Conservation (phyloP, 2,888 invertebrate species). For the Melinaea marsaeus region DNA sequence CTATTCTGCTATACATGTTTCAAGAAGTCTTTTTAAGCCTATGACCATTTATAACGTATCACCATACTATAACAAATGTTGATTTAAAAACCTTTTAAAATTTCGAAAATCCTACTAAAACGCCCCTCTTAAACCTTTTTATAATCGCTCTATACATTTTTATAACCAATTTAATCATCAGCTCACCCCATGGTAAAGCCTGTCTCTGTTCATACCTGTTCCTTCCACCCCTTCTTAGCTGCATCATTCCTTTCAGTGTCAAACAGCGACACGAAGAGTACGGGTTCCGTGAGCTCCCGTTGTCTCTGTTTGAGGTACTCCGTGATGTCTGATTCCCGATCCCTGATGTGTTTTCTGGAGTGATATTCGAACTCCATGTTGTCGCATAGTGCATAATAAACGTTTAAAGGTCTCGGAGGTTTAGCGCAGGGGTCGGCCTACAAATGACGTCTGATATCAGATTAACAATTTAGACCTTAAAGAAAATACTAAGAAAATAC, state of each 20-base stretch:
- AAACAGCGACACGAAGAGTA: slow-evolving; percentile 67
- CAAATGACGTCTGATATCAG: not conserved
- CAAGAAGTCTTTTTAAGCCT: no score
- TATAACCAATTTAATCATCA: not conserved
- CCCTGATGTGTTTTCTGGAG: slow-evolving; percentile 73
- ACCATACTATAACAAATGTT: no score
- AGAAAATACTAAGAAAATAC: no score
- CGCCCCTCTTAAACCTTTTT: not conserved
- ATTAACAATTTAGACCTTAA: no score
- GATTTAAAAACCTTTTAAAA: no score
- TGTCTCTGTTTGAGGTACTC: slow-evolving; percentile 60
- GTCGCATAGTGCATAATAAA: slow-evolving; percentile 80
- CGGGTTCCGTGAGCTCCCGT: slow-evolving; percentile 67
- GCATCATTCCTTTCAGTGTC: slow-evolving; percentile 75
- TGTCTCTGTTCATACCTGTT: slow-evolving; percentile 52
- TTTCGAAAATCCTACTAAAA: no score
- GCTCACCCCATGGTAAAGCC: not conserved
- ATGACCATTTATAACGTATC: no score
- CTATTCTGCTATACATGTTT: no score
- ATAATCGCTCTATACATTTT: not conserved
- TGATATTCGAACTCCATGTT: slow-evolving; percentile 81
- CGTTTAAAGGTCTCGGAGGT: slow-evolving; percentile 78
- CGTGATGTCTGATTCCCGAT: slow-evolving; percentile 62
- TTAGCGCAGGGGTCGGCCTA: slow-evolving; percentile 81
- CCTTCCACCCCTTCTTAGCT: slow-evolving; percentile 69